Percentiles rank a stretch among this genome's conserved stretches.
These are phyloP conservation scores for Magallana gigas DNA, from an alignment of 1,140 invertebrate species.

Conservation along the genomic window DNA sequence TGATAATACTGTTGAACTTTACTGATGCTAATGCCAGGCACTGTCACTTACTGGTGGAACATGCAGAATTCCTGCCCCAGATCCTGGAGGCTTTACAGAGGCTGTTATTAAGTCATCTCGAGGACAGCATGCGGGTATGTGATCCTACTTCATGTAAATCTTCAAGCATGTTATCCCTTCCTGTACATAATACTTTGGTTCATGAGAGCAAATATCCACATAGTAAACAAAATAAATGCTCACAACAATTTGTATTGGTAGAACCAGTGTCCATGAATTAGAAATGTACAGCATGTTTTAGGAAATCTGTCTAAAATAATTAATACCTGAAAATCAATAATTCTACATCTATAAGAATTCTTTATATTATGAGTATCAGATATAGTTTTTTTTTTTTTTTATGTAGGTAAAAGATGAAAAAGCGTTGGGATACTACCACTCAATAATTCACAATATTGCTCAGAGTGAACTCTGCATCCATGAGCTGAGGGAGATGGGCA, in stretches of 20 bases:
- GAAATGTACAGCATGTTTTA: no score
- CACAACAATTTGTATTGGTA: no score
- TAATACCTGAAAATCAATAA: no score
- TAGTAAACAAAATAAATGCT: no score
- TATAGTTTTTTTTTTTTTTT: neutral
- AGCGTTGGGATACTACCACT: neutral
- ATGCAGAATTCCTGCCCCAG: constrained; percentile 30
- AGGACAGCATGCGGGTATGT: constrained; percentile 5
- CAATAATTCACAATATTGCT: constrained; percentile 44
- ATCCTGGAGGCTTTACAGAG: constrained; percentile 4
- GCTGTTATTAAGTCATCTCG: neutral
- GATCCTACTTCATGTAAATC: no score
- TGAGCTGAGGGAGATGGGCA: neutral
- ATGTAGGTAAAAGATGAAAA: constrained; percentile 27
- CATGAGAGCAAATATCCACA: no score
- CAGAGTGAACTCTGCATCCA: constrained; percentile 14
- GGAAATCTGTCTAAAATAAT: no score
- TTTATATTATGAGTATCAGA: no score
- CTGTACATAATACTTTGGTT: neutral
- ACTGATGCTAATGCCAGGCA: constrained; percentile 21
- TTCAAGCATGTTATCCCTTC: neutral
- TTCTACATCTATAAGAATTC: no score
- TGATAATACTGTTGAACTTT: constrained; percentile 39
- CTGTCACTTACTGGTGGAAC: constrained; percentile 20
- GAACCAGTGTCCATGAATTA: no score